Evolutionary conservation across 2,113 vertebrate species (phyloP).

Genomic region (Bolborhynchus lineola): DNA sequence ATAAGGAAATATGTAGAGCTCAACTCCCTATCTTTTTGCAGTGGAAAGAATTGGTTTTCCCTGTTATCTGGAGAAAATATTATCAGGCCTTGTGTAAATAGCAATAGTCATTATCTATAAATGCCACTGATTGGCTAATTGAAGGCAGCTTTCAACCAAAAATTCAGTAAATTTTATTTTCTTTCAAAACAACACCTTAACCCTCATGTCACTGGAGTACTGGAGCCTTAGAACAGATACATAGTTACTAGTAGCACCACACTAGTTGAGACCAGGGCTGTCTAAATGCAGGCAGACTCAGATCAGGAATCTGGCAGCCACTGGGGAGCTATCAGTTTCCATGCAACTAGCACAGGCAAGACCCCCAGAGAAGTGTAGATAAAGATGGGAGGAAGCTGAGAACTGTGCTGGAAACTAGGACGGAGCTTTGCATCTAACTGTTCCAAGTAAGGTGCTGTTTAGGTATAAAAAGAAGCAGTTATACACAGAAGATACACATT

Average conservation of each 20-base stretch:
- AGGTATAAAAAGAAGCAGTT: not conserved
- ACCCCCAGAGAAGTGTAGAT: conserved; percentile 51
- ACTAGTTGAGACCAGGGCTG: not conserved
- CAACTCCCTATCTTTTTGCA: not conserved
- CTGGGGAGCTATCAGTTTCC: conserved; percentile 6
- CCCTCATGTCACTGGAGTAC: not conserved
- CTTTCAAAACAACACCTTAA: conserved; percentile 43
- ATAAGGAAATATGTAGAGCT: not conserved
- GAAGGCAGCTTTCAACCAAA: not conserved
- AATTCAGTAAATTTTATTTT: not conserved
- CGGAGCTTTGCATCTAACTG: not conserved
- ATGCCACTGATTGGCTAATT: not conserved
- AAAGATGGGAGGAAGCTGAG: conserved; percentile 42
- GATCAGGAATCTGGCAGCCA: conserved; percentile 19
- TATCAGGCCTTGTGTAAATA: not conserved
- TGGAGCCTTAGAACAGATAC: not conserved
- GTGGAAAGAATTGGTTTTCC: not conserved
- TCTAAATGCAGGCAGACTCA: not conserved
- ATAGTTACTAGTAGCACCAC: not conserved
- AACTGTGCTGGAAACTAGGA: not conserved
- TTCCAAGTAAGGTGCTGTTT: conserved; percentile 6
- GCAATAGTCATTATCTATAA: not conserved
- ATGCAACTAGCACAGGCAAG: conserved; percentile 9
- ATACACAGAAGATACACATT: not conserved
- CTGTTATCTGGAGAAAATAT: not conserved